Evolutionary conservation across 2,797 vertebrate species (phyloP).

Genomic region (Selene dorsalis): DNA sequence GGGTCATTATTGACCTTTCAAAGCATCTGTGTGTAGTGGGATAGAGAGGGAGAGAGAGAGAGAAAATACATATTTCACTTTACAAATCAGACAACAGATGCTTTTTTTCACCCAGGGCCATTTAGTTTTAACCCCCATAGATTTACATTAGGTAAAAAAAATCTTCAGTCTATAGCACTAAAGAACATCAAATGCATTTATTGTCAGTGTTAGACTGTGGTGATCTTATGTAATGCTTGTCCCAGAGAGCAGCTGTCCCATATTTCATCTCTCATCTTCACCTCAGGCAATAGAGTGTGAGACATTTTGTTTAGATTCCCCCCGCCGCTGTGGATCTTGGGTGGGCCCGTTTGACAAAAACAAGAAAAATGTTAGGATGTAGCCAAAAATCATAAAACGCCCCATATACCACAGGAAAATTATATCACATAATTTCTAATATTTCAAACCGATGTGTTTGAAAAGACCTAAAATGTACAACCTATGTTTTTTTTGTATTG

Average conservation of each 20-base stretch:
- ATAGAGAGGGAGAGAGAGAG: background rate
- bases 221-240: background rate
- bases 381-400: conserved; percentile 1
- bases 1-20: conserved; percentile 14
- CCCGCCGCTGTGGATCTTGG: background rate
- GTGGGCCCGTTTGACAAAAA: conserved; percentile 23
- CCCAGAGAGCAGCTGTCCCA: background rate
- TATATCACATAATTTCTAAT: background rate
- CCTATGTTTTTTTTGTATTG: too few relatives aligned
- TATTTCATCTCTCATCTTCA: conserved; percentile 1
- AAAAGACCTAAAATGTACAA: background rate
- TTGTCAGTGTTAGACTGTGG: background rate
- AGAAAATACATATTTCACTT: background rate
- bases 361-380: background rate
- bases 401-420: background rate
- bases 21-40: conserved; percentile 5
- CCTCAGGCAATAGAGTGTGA: background rate
- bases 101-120: background rate
- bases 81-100: background rate
- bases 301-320: conserved; percentile 15
- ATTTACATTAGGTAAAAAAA: background rate
- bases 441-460: background rate
- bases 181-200: background rate
- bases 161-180: background rate
- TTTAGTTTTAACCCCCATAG: background rate